Percentiles rank a stretch among this genome's conserved stretches.
Conservation (phyloP, 2,888 invertebrate genomes). For the Leucoptera coffeella region DNA sequence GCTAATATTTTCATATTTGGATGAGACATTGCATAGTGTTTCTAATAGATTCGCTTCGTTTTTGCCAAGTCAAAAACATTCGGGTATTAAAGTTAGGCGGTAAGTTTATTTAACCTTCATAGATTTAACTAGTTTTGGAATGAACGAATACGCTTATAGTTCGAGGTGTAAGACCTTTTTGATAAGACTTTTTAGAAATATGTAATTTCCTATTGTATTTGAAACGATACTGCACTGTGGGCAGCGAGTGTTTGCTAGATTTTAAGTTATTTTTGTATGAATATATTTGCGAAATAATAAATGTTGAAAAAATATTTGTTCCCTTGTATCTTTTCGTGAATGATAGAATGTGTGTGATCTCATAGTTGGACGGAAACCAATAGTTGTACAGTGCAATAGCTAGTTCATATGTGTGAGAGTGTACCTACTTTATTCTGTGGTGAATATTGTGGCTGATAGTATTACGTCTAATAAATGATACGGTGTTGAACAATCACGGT, state of each 20-base stretch:
- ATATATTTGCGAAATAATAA: slow-evolving; percentile 36
- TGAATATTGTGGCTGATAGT: slow-evolving; percentile 25
- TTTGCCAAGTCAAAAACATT: too few species aligned
- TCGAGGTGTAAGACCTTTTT: slow-evolving; percentile 30
- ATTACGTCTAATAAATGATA: slow-evolving; percentile 21
- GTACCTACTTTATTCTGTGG: slow-evolving; percentile 19
- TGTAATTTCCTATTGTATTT: slow-evolving; percentile 32
- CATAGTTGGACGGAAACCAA: slow-evolving; percentile 14
- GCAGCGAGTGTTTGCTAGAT: slow-evolving; percentile 13
- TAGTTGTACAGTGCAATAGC: slow-evolving; percentile 8
- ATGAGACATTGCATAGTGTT: too few species aligned
- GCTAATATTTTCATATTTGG: too few species aligned
- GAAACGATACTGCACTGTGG: slow-evolving; percentile 12
- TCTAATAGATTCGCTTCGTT: too few species aligned
- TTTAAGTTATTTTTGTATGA: slow-evolving; percentile 44
- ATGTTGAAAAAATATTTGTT: slow-evolving; percentile 13
- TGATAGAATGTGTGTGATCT: slow-evolving; percentile 36
- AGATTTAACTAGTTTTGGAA: too few species aligned
- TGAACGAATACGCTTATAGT: slow-evolving; percentile 46
- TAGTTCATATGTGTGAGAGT: slow-evolving; percentile 23
- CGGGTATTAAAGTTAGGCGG: too few species aligned
- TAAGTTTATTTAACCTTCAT: too few species aligned
- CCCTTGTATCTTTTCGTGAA: slow-evolving; percentile 22
- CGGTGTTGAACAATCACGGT: slow-evolving; percentile 27
- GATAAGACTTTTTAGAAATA: slow-evolving; percentile 38